Evolutionary conservation across 37 sponge, comb jelly and placozoan species (phyloP).

Genomic region (Tethya wilhelma): DNA sequence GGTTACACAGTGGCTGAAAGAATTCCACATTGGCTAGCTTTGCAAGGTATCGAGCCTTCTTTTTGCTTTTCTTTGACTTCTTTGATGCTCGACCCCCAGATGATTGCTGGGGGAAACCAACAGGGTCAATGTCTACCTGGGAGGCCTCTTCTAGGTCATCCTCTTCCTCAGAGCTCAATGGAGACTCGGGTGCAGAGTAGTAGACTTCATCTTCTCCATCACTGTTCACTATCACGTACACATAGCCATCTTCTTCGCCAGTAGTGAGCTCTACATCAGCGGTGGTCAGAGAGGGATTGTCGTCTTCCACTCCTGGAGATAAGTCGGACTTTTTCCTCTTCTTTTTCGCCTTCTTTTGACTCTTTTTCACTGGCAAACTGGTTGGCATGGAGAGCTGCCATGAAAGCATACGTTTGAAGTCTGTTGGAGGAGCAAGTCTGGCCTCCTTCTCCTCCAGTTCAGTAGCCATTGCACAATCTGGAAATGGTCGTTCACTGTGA

Average conservation of each 20-base stretch:
- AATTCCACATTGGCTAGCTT: slow-evolving; percentile 26
- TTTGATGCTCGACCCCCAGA: background rate
- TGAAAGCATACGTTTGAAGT: slow-evolving; percentile 49
- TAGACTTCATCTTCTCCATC: slow-evolving; percentile 50
- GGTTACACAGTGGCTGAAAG: slow-evolving; percentile 48
- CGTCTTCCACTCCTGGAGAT: background rate
- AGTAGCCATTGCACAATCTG: no score
- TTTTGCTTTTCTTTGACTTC: slow-evolving; percentile 28
- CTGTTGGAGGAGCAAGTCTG: background rate
- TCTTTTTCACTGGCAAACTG: background rate
- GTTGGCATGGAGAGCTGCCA: slow-evolving; percentile 41
- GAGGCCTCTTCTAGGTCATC: no score
- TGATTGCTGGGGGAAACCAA: background rate
- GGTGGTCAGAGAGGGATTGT: no score
- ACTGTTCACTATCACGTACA: slow-evolving; percentile 23
- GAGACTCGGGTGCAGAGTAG: slow-evolving; percentile 55
- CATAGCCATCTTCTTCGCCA: background rate
- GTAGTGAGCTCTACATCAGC: background rate
- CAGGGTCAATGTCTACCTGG: no score
- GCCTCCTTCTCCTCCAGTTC: no score
- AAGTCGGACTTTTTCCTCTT: background rate
- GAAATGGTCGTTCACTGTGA: no score
- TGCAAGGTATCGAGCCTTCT: background rate
- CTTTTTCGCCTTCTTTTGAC: background rate
- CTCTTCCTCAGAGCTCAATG: background rate